phyloP scores from a whole-genome alignment of 2,888 invertebrate species.

The Spialia ferax region DNA sequence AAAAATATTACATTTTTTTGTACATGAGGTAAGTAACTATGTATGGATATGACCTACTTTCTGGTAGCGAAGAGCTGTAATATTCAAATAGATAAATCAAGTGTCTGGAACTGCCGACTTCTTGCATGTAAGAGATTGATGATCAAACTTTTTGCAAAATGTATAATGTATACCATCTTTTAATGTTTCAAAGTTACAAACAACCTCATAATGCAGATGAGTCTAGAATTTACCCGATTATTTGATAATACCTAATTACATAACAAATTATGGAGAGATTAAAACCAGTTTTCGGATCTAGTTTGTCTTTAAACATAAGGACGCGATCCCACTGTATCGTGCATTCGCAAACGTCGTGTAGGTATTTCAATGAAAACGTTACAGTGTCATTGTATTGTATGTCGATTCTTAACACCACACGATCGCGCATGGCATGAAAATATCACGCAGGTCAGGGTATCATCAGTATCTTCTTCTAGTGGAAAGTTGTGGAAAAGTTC shows the following conservation, averaged over 20 bases:
- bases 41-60: conserved; percentile 57
- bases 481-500: too few relatives aligned
- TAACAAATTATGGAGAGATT: neutral
- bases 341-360: too few relatives aligned
- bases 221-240: neutral
- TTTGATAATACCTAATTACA: neutral
- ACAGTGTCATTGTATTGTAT: too few relatives aligned
- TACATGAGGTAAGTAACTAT: neutral
- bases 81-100: conserved; percentile 83
- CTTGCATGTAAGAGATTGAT: conserved; percentile 74
- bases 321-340: too few relatives aligned
- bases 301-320: too few relatives aligned
- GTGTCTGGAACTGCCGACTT: conserved; percentile 61
- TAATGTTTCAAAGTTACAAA: conserved; percentile 16
- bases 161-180: too few relatives aligned
- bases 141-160: conserved; percentile 57
- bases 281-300: too few relatives aligned
- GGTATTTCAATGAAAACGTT: too few relatives aligned
- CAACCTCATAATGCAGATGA: neutral
- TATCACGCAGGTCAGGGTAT: too few relatives aligned
- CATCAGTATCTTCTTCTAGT: too few relatives aligned
- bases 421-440: too few relatives aligned
- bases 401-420: too few relatives aligned
- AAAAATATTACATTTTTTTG: conserved; percentile 10
- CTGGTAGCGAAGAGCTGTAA: conserved; percentile 59